Conservation (phyloP, 2,888 invertebrate genomes). For the Lycia hirtaria region DNA sequence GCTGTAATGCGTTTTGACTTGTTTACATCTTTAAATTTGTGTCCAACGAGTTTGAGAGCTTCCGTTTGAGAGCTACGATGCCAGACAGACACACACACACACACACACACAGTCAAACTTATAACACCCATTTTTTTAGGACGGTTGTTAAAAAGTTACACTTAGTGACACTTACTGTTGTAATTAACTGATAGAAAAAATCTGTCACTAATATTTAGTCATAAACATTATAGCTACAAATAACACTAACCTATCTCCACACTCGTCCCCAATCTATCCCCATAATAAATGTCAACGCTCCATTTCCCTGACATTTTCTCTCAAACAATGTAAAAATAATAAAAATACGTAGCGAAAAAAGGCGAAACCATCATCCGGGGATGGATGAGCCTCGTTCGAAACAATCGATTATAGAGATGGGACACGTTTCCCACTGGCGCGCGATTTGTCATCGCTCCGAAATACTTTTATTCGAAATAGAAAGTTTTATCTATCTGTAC, state of each 20-base stretch:
- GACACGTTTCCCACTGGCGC: background rate
- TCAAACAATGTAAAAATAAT: conserved; percentile 21
- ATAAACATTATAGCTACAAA: no score
- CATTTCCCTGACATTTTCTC: conserved; percentile 27
- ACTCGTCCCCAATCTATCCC: conserved; percentile 3
- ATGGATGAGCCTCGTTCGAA: conserved; percentile 42
- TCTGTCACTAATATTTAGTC: background rate
- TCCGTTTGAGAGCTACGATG: no score
- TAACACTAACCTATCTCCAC: background rate
- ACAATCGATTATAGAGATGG: conserved; percentile 34
- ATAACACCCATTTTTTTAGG: no score
- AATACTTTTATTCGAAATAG: conserved; percentile 23
- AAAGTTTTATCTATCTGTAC: background rate
- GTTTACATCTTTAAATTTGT: no score
- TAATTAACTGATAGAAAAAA: no score
- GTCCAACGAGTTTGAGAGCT: no score
- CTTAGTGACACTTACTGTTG: no score
- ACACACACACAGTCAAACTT: no score
- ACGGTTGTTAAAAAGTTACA: no score
- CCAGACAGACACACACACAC: no score
- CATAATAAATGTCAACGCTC: conserved; percentile 21
- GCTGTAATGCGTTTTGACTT: no score
- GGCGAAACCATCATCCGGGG: conserved; percentile 21
- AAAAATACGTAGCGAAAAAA: conserved; percentile 1
- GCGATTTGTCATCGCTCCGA: conserved; percentile 15